phyloP scores from a whole-genome alignment of 2,888 invertebrate species.

The Notodonta dromedarius region DNA sequence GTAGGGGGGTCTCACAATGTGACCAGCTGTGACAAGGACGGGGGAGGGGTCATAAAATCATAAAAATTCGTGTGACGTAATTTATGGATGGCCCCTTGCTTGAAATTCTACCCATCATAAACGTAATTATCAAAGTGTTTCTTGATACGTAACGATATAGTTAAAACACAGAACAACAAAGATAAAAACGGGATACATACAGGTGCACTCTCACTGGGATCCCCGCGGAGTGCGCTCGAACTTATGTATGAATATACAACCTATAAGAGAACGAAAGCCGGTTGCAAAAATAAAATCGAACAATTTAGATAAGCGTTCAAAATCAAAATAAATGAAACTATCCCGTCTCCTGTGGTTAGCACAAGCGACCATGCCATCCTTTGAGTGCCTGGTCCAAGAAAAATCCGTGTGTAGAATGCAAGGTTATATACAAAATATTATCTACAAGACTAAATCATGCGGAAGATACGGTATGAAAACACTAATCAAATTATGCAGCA shows the following conservation, averaged over 20 bases:
- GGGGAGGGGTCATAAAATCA: too few species aligned
- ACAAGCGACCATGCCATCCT: constrained; percentile 40
- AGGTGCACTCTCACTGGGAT: constrained; percentile 86
- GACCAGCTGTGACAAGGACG: too few species aligned
- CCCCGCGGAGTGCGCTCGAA: constrained; percentile 72
- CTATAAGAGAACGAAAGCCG: constrained; percentile 86
- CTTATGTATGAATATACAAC: constrained; percentile 85
- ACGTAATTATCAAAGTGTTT: constrained; percentile 21
- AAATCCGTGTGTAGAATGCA: constrained; percentile 15
- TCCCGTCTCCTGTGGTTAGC: constrained; percentile 36
- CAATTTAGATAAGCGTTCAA: constrained; percentile 36
- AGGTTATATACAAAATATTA: constrained; percentile 20
- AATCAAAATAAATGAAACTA: constrained; percentile 10
- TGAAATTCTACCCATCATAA: too few species aligned
- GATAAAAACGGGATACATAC: constrained; percentile 86
- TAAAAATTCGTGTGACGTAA: too few species aligned
- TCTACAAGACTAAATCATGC: constrained; percentile 29
- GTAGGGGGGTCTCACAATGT: too few species aligned
- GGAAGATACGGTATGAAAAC: constrained; percentile 5
- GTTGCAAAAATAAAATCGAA: constrained; percentile 76
- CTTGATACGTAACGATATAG: constrained; percentile 12
- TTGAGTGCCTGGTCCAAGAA: constrained; percentile 18
- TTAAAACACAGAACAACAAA: constrained; percentile 46
- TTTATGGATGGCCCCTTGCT: too few species aligned
- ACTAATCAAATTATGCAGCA: constrained; percentile 15